A percentile compares a stretch with the other conserved stretches of the same genome.
Evolutionary conservation across 2,113 vertebrate species (phyloP).

Genomic region (Mastomys coucha): DNA sequence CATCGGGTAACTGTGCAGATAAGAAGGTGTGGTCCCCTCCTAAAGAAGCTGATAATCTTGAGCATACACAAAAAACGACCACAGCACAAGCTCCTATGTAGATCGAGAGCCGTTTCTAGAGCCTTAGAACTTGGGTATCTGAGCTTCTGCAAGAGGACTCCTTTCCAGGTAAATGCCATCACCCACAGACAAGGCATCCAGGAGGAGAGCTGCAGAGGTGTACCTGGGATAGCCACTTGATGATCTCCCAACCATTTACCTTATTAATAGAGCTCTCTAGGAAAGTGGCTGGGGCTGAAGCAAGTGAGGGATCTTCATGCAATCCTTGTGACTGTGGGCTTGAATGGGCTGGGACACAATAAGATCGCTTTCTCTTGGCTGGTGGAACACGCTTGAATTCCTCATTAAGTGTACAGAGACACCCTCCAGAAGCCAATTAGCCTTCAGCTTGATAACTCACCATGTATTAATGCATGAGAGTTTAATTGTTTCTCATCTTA

Average conservation of each 20-base stretch:
- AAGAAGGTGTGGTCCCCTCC: background rate
- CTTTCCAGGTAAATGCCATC: background rate
- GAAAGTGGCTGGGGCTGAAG: background rate
- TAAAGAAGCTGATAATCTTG: background rate
- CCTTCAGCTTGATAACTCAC: slow-evolving; percentile 58
- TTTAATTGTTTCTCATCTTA: slow-evolving; percentile 63
- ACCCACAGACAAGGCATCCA: background rate
- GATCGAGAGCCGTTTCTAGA: background rate
- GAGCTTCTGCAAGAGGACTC: background rate
- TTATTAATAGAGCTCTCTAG: background rate
- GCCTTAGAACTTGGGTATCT: background rate
- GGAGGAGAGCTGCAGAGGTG: background rate
- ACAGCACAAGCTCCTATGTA: background rate
- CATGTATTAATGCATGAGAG: slow-evolving; percentile 67
- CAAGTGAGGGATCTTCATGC: background rate
- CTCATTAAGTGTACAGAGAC: slow-evolving; percentile 55
- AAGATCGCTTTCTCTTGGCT: slow-evolving; percentile 11
- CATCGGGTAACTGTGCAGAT: background rate
- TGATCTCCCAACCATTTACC: background rate
- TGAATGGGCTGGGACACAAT: background rate
- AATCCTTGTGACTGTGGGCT: background rate
- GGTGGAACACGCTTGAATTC: slow-evolving; percentile 27
- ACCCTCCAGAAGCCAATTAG: slow-evolving; percentile 68
- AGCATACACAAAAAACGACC: background rate
- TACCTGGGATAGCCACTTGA: background rate